phyloP scores from a whole-genome alignment of 2,113 vertebrate species.

The Oryzias celebensis region DNA sequence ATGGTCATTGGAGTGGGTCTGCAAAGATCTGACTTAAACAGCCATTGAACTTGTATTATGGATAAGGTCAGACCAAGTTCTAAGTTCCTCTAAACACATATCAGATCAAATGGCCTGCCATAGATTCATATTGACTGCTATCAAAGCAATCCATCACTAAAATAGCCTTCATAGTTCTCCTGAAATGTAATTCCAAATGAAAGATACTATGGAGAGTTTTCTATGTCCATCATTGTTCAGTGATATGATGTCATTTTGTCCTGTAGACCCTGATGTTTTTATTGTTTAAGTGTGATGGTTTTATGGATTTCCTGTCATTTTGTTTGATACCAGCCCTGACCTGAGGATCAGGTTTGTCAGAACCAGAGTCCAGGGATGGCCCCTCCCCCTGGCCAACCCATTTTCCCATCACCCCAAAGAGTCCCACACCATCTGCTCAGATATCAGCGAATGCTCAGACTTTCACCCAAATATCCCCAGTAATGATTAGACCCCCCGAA shows the following conservation, averaged over 20 bases:
- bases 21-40: not conserved
- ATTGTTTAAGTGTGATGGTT: conserved; percentile 70
- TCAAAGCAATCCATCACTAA: conserved; percentile 63
- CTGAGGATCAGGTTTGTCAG: conserved; percentile 69
- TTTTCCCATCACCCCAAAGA: conserved; percentile 1
- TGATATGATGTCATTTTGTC: conserved; percentile 54
- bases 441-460: conserved; percentile 40
- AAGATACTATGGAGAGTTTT: conserved; percentile 47
- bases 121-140: conserved; percentile 43
- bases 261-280: conserved; percentile 63
- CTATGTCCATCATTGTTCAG: conserved; percentile 64
- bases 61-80: conserved; percentile 30
- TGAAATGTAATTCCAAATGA: conserved; percentile 60
- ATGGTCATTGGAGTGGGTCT: too few species aligned
- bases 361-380: conserved; percentile 48
- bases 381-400: conserved; percentile 12
- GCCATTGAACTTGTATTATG: conserved; percentile 45
- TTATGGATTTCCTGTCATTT: conserved; percentile 73
- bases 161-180: conserved; percentile 47
- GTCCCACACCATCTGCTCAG: conserved; percentile 32
- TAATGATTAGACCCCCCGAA: conserved; percentile 72
- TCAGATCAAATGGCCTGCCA: conserved; percentile 30
- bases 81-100: conserved; percentile 38
- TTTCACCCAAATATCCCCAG: conserved; percentile 61
- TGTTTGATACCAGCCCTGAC: conserved; percentile 65